phyloP scores from a whole-genome alignment of 2,888 invertebrate species.

The Ophion ventricosus region DNA sequence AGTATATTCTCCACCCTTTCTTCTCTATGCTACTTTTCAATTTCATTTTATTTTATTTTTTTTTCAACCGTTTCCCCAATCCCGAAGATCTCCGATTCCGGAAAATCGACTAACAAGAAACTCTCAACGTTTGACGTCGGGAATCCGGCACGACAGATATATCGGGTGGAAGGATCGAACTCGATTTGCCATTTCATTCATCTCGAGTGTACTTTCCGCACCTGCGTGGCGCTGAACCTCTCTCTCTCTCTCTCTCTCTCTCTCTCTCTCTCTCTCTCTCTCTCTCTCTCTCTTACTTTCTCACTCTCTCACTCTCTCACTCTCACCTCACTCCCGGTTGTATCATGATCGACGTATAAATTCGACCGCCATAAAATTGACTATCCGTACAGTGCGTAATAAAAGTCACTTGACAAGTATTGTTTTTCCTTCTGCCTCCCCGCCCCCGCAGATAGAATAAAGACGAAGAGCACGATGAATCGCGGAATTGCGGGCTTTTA shows the following conservation, averaged over 20 bases:
- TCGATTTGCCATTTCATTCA: conserved; percentile 57
- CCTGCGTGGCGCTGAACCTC: conserved; percentile 56
- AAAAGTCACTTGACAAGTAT: conserved; percentile 39
- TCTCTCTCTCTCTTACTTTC: conserved; percentile 25
- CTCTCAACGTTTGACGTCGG: conserved; percentile 13
- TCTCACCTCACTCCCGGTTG: not conserved
- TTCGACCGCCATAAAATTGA: conserved; percentile 21
- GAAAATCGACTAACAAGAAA: conserved; percentile 14
- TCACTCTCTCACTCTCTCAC: not conserved
- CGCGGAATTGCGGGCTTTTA: not conserved
- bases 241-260: conserved; percentile 18
- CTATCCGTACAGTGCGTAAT: conserved; percentile 22
- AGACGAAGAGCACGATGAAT: conserved; percentile 2
- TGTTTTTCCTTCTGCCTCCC: not conserved
- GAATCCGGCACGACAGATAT: conserved; percentile 21
- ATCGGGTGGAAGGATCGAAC: conserved; percentile 31
- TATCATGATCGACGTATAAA: not conserved
- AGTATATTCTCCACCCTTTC: not conserved
- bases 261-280: not conserved
- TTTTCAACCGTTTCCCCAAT: not conserved
- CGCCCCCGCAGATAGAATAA: not conserved
- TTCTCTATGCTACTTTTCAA: not conserved
- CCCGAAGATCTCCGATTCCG: not conserved
- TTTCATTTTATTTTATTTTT: conserved; percentile 1
- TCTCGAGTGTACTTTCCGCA: conserved; percentile 49